Base-by-base conservation (phyloP, 2,888 invertebrate species). In the Noctua janthina region DNA sequence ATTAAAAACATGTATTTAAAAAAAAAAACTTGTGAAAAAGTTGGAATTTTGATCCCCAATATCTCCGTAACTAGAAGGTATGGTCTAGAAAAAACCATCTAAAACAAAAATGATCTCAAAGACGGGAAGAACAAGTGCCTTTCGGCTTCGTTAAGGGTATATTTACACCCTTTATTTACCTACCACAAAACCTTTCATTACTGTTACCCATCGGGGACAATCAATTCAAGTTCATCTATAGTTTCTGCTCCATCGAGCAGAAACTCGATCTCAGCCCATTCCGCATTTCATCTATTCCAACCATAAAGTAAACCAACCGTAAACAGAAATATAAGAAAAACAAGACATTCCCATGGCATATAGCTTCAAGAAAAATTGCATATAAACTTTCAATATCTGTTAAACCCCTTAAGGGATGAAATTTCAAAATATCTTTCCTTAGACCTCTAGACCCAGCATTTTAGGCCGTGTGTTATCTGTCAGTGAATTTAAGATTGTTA, bases 221-320 rank as follows among this genome's bases (percentile, higher is more conserved):
- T 39, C 20, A 43, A 11, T 68, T 49, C n/a, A 68, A 46, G 62
- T 46, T 64, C 39, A 83, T 2, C 10, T 39, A 51, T 13, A 66
- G 23, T 81, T 54, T 83, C 76, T 70, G 83, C 76, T 76, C n/a
- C 15, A n/a, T 39, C 29, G 15, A 76, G 56, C 83, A 56, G 69
- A 81, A 82, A 76, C 35, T 56, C n/a, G 20, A 74, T 56, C 29
- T 17, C 29, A 62, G 29, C 11, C 46, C 73, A 81, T 56, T 59
- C 54, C 23, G 49, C 56, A 66, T 66, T 20, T 17, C 23, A 56
- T 20, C 5, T n/a, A 64, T 43, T 62, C 39, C n/a, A 8, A 81
- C 62, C 49, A 51, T 29, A 35, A 23, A 43, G 11, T 29, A 29
- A 29, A 29, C 29, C 29, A 29, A 29, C 29, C 29, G 20, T 20